Percentiles rank a stretch among this genome's conserved stretches.
These are phyloP conservation scores for Eupithecia vulgata DNA, from an alignment of 2,888 invertebrate genomes.

Conservation along the genomic window DNA sequence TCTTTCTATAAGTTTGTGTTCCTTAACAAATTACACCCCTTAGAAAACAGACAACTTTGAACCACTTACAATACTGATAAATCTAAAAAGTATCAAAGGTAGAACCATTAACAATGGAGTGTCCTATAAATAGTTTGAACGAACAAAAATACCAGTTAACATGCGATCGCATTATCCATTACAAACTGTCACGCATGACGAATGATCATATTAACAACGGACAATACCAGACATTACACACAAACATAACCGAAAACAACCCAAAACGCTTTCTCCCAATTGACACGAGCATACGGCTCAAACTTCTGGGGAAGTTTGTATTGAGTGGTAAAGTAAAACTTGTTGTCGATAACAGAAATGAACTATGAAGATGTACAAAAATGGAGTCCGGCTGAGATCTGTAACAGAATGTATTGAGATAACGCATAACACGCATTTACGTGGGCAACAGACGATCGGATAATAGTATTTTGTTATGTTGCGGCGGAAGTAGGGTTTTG, in stretches of 20 bases:
- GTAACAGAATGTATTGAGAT: constrained; percentile 70
- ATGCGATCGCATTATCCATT: constrained; percentile 72
- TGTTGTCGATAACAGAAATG: constrained; percentile 44
- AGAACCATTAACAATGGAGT: constrained; percentile 43
- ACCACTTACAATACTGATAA: constrained; percentile 41
- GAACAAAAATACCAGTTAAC: constrained; percentile 51
- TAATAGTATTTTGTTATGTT: constrained; percentile 62
- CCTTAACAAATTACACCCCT: constrained; percentile 14
- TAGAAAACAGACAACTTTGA: constrained; percentile 25
- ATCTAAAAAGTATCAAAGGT: constrained; percentile 39
- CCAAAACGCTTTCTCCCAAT: constrained; percentile 9
- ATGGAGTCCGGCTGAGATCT: constrained; percentile 60
- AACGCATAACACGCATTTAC: constrained; percentile 68
- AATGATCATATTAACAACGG: constrained; percentile 70
- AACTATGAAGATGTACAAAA: constrained; percentile 65
- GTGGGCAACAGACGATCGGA: constrained; percentile 67
- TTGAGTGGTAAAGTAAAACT: constrained; percentile 29
- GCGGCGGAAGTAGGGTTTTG: constrained; percentile 38
- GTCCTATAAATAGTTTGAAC: constrained; percentile 45
- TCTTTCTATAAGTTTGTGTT: background rate
- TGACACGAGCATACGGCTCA: constrained; percentile 40
- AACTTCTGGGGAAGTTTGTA: constrained; percentile 28
- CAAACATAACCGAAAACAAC: constrained; percentile 23
- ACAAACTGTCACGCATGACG: constrained; percentile 71
- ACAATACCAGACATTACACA: constrained; percentile 57